Evolutionary conservation across 2,888 invertebrate species (phyloP).

Genomic region (Drosophila fungiperda): DNA sequence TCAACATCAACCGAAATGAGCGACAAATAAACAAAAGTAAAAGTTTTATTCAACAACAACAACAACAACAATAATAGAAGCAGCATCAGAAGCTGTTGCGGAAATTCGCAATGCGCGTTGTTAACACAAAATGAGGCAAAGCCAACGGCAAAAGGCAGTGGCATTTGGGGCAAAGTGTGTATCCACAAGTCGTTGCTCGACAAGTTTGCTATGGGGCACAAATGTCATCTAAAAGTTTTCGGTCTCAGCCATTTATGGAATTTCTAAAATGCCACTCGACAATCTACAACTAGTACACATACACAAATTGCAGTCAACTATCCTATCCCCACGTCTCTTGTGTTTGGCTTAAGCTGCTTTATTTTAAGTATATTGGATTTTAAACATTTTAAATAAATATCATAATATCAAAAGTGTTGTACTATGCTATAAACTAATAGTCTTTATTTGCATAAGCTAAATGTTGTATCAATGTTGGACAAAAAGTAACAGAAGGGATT

Average conservation of each 20-base stretch:
- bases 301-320: slow-evolving; percentile 28
- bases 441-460: not conserved
- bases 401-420: not conserved
- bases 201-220: slow-evolving; percentile 18
- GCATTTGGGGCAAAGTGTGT: slow-evolving; percentile 7
- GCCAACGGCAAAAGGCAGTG: slow-evolving; percentile 21
- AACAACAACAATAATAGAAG: slow-evolving; percentile 14
- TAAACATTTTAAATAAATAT: not conserved
- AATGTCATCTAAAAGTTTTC: slow-evolving; percentile 68
- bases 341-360: not conserved
- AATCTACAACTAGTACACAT: slow-evolving; percentile 44
- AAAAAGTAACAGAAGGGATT: not conserved
- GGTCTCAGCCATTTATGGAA: slow-evolving; percentile 74
- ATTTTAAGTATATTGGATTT: not conserved
- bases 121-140: slow-evolving; percentile 70
- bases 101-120: slow-evolving; percentile 73
- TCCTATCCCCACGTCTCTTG: not conserved
- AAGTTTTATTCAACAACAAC: slow-evolving; percentile 58
- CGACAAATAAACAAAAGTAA: slow-evolving; percentile 79
- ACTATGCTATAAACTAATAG: not conserved
- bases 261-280: slow-evolving; percentile 64
- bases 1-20: slow-evolving; percentile 73
- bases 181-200: slow-evolving; percentile 11
- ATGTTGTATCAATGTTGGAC: not conserved
- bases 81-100: slow-evolving; percentile 38